Conservation (phyloP, 2,888 invertebrate species). For the Diaprepes abbreviatus region DNA sequence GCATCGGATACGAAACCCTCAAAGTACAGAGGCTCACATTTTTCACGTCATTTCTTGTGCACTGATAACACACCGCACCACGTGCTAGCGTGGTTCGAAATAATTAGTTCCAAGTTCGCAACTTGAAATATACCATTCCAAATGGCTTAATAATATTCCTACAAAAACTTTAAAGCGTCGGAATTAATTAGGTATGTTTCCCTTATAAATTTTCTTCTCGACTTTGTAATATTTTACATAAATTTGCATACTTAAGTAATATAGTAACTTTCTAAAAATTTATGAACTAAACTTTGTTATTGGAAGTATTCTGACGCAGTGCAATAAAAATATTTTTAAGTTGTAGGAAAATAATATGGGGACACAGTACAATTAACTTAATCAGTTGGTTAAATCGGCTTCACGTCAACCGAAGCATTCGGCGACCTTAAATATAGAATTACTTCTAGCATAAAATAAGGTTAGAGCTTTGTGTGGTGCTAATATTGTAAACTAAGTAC, state of each 20-base stretch:
- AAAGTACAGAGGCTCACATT: too few relatives aligned
- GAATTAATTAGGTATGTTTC: constrained; percentile 33
- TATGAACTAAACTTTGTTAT: constrained; percentile 9
- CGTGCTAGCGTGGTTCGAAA: constrained; percentile 2
- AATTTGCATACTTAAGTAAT: constrained; percentile 25
- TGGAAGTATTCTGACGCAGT: background rate
- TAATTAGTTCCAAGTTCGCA: constrained; percentile 12
- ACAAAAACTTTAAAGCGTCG: constrained; percentile 29
- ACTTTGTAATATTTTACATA: constrained; percentile 29
- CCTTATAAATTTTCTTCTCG: constrained; percentile 15
- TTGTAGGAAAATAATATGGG: background rate
- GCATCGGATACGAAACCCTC: too few relatives aligned
- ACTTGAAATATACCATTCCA: constrained; percentile 8
- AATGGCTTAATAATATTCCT: constrained; percentile 30
- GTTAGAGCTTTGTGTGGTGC: too few relatives aligned
- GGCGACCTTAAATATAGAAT: too few relatives aligned
- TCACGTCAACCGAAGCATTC: too few relatives aligned
- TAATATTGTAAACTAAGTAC: too few relatives aligned
- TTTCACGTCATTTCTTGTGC: too few relatives aligned
- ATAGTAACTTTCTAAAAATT: constrained; percentile 23
- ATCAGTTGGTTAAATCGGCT: too few relatives aligned
- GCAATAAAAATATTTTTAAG: background rate
- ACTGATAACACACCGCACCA: background rate
- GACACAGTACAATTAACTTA: too few relatives aligned
- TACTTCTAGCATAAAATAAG: too few relatives aligned